phyloP scores from a whole-genome alignment of 1,140 invertebrate genomes.

The Trachymyrmex septentrionalis region DNA sequence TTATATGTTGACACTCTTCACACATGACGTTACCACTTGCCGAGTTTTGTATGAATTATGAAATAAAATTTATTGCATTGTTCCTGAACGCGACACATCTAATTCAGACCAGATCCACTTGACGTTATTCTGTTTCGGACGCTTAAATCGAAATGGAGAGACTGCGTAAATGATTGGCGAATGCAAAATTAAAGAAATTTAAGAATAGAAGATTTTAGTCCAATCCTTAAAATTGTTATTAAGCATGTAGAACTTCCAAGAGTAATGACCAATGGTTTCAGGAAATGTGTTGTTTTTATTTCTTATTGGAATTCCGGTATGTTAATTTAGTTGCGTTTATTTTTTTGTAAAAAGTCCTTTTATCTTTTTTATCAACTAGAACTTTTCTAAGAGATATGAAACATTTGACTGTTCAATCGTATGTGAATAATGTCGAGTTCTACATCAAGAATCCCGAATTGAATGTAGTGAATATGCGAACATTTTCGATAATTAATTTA shows the following conservation, averaged over 20 bases:
- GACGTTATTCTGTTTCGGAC: conserved; percentile 79
- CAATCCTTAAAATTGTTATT: conserved; percentile 20
- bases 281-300: too few relatives aligned
- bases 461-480: too few relatives aligned
- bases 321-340: too few relatives aligned
- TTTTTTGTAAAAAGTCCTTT: too few relatives aligned
- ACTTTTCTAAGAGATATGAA: too few relatives aligned
- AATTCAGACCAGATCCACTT: conserved; percentile 79
- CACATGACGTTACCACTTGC: conserved; percentile 77
- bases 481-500: too few relatives aligned
- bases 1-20: conserved; percentile 80
- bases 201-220: conserved; percentile 26
- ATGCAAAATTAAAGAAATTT: conserved; percentile 7
- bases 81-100: conserved; percentile 81
- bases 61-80: conserved; percentile 77
- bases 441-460: too few relatives aligned
- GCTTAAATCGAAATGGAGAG: conserved; percentile 64
- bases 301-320: too few relatives aligned
- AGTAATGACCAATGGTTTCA: conserved; percentile 35
- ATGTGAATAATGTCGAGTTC: too few relatives aligned
- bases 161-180: conserved; percentile 42
- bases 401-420: too few relatives aligned
- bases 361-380: too few relatives aligned
- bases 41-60: conserved; percentile 77
- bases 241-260: conserved; percentile 13